Percentiles rank a stretch among this genome's conserved stretches.
Conservation (phyloP, 2,888 invertebrate species). For the Tubiluchus corallicola region DNA sequence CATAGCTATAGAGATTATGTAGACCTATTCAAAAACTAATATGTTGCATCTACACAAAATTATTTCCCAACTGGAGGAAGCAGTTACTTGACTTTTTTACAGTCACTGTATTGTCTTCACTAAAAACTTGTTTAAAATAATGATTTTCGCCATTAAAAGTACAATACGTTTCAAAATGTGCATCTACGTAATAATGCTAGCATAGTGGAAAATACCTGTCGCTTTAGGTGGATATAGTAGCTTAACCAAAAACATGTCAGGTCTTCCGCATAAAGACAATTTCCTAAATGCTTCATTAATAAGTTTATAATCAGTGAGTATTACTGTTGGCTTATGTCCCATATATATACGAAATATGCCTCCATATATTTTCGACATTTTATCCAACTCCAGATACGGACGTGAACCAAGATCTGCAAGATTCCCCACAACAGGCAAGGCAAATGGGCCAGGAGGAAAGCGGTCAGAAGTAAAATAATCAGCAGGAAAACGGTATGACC, state of each 20-base stretch:
- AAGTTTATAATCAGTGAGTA: background rate
- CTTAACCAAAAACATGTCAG: background rate
- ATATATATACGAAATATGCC: background rate
- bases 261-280: background rate
- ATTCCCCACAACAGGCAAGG: background rate
- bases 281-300: background rate
- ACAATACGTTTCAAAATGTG: no score
- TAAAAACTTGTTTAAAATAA: no score
- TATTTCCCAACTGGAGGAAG: no score
- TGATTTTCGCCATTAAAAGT: no score
- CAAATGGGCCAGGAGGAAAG: background rate
- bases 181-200: no score
- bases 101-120: no score
- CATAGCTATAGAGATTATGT: no score
- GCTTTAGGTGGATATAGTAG: no score
- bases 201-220: no score
- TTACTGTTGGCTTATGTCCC: background rate
- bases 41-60: no score
- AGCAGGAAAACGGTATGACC: background rate
- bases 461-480: background rate
- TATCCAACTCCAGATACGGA: background rate
- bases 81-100: no score
- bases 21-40: no score
- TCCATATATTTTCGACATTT: background rate
- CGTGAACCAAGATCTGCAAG: background rate